Percentiles rank a stretch among this genome's conserved stretches.
phyloP scores from a whole-genome alignment of 2,113 vertebrate genomes.

The Coryphaenoides rupestris region DNA sequence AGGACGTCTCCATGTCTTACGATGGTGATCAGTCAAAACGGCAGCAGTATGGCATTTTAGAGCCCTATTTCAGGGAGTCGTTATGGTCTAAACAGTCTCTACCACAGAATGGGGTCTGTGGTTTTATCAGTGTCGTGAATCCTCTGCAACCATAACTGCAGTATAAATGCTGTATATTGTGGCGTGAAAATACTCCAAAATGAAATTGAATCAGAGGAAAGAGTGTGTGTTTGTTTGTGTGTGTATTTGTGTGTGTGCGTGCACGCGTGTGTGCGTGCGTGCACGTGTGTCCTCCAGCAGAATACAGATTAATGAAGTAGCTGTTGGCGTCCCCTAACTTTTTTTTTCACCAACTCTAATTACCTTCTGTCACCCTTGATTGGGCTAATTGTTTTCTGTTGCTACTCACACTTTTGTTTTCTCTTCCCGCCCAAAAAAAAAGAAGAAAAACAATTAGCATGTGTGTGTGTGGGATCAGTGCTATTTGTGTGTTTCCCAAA shows the following conservation, averaged over 20 bases:
- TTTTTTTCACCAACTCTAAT: slow-evolving; percentile 44
- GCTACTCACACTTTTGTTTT: slow-evolving; percentile 57
- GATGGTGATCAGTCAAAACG: no score
- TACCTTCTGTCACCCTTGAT: slow-evolving; percentile 68
- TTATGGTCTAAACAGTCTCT: no score
- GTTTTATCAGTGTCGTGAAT: no score
- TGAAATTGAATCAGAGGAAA: no score
- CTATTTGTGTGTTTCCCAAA: no score
- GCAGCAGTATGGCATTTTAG: no score
- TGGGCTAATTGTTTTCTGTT: slow-evolving; percentile 62
- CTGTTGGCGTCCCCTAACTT: slow-evolving; percentile 55
- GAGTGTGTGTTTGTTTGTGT: not conserved
- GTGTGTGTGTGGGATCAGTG: slow-evolving; percentile 17
- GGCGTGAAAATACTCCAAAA: no score
- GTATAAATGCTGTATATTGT: no score
- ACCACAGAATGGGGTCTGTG: no score
- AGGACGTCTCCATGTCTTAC: no score
- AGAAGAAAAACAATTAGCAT: slow-evolving; percentile 37
- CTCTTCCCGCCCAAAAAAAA: slow-evolving; percentile 39
- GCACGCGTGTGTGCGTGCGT: slow-evolving; percentile 27
- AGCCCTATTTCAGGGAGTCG: no score
- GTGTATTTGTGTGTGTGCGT: slow-evolving; percentile 2
- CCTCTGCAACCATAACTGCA: no score
- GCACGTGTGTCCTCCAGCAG: slow-evolving; percentile 24
- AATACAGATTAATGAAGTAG: slow-evolving; percentile 47